phyloP scores from a whole-genome alignment of 2,888 invertebrate species.

The Zelleria hepariella region DNA sequence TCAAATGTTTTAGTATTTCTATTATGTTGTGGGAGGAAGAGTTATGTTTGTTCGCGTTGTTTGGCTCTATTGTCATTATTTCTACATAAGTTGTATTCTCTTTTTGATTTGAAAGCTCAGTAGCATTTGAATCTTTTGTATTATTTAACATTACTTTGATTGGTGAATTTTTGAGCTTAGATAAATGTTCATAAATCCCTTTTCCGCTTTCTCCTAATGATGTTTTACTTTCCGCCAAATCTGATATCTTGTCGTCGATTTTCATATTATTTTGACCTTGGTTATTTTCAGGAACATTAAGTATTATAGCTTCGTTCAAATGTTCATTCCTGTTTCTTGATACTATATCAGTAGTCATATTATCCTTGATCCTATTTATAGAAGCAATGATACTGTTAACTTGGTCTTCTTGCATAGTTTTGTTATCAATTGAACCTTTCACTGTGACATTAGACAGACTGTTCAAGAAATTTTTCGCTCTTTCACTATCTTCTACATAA shows the following conservation, averaged over 20 bases:
- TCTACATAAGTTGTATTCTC: slow-evolving; percentile 46
- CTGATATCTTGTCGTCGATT: background rate
- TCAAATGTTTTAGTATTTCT: slow-evolving; percentile 56
- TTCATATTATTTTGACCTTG: slow-evolving; percentile 3
- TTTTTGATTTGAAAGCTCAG: slow-evolving; percentile 14
- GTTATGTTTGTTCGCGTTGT: slow-evolving; percentile 36
- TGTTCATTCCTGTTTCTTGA: slow-evolving; percentile 27
- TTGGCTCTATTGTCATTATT: slow-evolving; percentile 56
- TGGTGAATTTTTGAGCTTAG: slow-evolving; percentile 5
- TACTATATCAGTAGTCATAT: slow-evolving; percentile 27
- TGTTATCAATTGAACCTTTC: slow-evolving; percentile 27
- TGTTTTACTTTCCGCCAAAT: background rate
- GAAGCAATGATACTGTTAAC: slow-evolving; percentile 57
- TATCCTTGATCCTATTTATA: slow-evolving; percentile 56
- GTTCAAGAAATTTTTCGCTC: slow-evolving; percentile 70
- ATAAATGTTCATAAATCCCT: background rate
- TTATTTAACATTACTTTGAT: background rate
- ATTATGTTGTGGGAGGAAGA: slow-evolving; percentile 47
- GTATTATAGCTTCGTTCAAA: slow-evolving; percentile 54
- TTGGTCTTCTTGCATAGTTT: slow-evolving; percentile 42
- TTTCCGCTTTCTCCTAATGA: slow-evolving; percentile 12
- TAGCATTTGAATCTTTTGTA: background rate
- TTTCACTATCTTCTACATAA: slow-evolving; percentile 43
- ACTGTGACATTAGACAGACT: slow-evolving; percentile 67
- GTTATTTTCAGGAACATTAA: slow-evolving; percentile 28